These are phyloP conservation scores for Trypoxylon attenuatum DNA, from an alignment of 2,888 invertebrate genomes.

Conservation along the genomic window DNA sequence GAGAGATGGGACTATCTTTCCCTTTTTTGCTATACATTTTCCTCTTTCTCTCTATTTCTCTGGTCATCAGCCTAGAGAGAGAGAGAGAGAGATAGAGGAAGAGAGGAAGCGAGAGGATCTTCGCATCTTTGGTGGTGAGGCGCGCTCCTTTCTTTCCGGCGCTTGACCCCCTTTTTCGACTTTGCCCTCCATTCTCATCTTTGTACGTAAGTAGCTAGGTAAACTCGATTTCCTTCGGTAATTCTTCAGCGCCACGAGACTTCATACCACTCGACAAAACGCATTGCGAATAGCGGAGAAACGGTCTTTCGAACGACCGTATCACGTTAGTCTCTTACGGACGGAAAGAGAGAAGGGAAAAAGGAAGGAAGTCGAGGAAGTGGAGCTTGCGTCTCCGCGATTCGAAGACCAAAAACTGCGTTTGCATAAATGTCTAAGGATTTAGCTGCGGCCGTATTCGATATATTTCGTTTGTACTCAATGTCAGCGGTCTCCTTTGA, in stretches of 20 bases:
- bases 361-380: slow-evolving; percentile 1
- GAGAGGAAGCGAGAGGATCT: no score
- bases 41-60: no score
- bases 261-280: no score
- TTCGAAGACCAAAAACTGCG: slow-evolving; percentile 46
- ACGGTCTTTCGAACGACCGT: neutral
- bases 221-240: slow-evolving; percentile 44
- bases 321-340: no score
- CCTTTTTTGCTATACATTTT: no score
- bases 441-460: slow-evolving; percentile 36
- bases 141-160: no score
- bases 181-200: slow-evolving; percentile 33
- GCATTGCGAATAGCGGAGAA: slow-evolving; percentile 14
- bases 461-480: slow-evolving; percentile 52
- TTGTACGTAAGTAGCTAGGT: slow-evolving; percentile 49
- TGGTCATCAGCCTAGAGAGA: no score
- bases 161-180: slow-evolving; percentile 4
- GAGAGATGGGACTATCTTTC: no score
- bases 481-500: slow-evolving; percentile 48
- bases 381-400: slow-evolving; percentile 12
- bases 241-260: no score
- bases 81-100: no score
- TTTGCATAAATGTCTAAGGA: slow-evolving; percentile 38
- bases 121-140: no score
- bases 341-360: neutral